These are phyloP conservation scores for Phataginus tetradactyla DNA, from an alignment of 2,797 vertebrate species.

Conservation along the genomic window DNA sequence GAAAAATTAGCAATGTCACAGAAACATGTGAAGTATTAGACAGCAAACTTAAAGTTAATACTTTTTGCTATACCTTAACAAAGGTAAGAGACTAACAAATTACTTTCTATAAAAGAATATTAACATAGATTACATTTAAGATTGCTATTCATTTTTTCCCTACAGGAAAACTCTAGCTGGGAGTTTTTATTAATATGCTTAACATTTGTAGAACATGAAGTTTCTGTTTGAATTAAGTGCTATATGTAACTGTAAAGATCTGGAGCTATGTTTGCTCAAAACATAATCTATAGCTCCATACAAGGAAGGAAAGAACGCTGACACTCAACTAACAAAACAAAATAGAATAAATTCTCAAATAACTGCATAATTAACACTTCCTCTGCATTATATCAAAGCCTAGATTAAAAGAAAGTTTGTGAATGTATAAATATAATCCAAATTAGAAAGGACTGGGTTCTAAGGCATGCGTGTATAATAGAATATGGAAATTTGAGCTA, in stretches of 20 bases:
- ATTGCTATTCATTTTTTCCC: background rate
- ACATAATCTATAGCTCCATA: background rate
- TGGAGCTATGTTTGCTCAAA: background rate
- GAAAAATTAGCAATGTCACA: background rate
- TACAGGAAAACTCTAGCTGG: background rate
- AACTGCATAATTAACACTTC: background rate
- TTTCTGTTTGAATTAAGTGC: background rate
- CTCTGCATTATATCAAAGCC: background rate
- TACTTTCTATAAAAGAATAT: conserved; percentile 2
- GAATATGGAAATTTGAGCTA: conserved; percentile 4
- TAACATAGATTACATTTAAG: background rate
- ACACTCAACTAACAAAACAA: background rate
- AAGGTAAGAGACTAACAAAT: background rate
- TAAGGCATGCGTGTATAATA: background rate
- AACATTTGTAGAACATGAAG: background rate
- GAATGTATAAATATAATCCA: conserved; percentile 20
- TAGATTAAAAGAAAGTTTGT: background rate
- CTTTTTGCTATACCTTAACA: conserved; percentile 4
- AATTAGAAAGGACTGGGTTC: background rate
- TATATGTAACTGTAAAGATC: background rate
- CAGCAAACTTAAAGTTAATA: background rate
- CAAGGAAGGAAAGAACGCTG: background rate
- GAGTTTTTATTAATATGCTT: background rate
- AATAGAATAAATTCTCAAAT: conserved; percentile 22
- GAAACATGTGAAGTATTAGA: background rate